Conservation (phyloP, 1,140 invertebrate species). For the Littorina saxatilis region DNA sequence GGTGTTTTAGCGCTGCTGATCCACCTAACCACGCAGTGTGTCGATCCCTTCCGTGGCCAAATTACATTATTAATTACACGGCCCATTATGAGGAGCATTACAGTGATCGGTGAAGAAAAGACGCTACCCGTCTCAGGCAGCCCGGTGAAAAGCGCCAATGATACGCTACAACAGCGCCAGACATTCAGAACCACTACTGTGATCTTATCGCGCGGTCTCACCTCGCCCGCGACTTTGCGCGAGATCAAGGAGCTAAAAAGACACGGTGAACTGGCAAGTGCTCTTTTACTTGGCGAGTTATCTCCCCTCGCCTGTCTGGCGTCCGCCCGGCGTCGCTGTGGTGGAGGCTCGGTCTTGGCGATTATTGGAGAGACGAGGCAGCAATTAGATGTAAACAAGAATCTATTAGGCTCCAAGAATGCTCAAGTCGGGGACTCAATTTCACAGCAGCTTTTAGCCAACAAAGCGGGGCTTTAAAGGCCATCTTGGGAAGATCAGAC, state of each 20-base stretch:
- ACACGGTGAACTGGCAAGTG: conserved; percentile 7
- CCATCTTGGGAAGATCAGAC: too few species aligned
- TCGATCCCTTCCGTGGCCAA: too few species aligned
- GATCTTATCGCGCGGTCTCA: background rate
- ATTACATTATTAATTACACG: too few species aligned
- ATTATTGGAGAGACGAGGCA: background rate
- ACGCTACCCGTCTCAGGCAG: too few species aligned
- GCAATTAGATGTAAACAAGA: conserved; percentile 23
- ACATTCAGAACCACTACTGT: background rate
- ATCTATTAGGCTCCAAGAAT: background rate
- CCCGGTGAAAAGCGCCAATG: too few species aligned
- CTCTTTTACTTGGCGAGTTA: background rate
- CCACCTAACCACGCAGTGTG: too few species aligned
- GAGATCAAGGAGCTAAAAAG: background rate
- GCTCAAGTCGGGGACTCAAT: too few species aligned
- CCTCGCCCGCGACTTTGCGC: background rate
- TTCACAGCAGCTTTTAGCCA: too few species aligned
- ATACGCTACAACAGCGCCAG: background rate
- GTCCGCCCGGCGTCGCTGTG: background rate
- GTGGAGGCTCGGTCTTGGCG: conserved; percentile 2
- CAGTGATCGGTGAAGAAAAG: too few species aligned
- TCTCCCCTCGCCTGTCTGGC: conserved; percentile 14
- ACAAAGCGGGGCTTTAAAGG: too few species aligned
- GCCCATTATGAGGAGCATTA: too few species aligned
- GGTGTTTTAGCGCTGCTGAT: too few species aligned